phyloP scores from a whole-genome alignment of 1,140 invertebrate genomes.

The Helicoverpa zea region DNA sequence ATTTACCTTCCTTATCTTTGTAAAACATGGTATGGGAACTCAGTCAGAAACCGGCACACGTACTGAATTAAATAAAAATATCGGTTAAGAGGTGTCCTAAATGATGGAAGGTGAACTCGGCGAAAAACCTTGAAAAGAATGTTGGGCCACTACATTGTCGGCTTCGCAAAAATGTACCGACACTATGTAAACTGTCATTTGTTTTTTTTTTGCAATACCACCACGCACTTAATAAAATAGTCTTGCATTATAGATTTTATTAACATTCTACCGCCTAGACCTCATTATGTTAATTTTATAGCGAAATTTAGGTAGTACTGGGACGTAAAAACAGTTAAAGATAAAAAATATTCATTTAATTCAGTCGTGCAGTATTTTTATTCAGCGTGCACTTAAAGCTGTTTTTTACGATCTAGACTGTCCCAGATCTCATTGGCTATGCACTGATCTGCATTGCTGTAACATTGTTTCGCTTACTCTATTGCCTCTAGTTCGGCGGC shows the following conservation, averaged over 20 bases:
- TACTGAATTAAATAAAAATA: conserved; percentile 19
- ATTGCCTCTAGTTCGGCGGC: conserved; percentile 10
- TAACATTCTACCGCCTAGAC: neutral
- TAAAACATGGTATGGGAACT: conserved; percentile 7
- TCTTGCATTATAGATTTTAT: conserved; percentile 4
- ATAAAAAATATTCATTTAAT: conserved; percentile 11
- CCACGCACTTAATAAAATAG: neutral
- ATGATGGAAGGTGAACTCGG: neutral
- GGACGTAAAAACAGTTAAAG: neutral
- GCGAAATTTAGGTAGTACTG: neutral
- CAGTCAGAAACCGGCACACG: neutral
- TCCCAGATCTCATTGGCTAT: conserved; percentile 35
- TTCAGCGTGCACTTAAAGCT: neutral
- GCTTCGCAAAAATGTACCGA: no score
- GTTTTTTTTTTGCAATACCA: neutral
- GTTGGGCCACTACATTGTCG: conserved; percentile 3
- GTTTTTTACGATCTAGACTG: conserved; percentile 28
- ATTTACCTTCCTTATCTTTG: neutral
- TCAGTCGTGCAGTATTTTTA: conserved; percentile 11
- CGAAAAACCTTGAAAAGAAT: conserved; percentile 33
- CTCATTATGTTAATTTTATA: conserved; percentile 6
- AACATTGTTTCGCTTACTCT: conserved; percentile 2
- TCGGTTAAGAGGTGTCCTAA: conserved; percentile 23
- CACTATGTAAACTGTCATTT: neutral
- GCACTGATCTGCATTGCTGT: conserved; percentile 25